phyloP scores from a whole-genome alignment of 2,888 invertebrate species.

The Chymomyza procnemis region DNA sequence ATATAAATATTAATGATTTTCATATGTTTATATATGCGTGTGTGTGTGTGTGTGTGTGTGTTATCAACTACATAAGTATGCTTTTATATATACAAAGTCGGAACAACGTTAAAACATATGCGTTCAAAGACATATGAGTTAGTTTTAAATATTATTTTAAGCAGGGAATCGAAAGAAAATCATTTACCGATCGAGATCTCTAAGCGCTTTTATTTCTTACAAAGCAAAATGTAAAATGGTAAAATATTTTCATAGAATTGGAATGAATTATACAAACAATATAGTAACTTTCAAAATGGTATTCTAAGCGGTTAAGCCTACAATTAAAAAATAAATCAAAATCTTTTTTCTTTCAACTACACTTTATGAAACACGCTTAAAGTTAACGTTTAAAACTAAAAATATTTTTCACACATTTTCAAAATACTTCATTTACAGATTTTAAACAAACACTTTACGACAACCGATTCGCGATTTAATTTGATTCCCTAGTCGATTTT shows the following conservation, averaged over 20 bases:
- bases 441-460: not conserved
- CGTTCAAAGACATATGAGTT: not conserved
- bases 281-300: not conserved
- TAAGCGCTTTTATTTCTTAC: not conserved
- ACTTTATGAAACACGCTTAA: no score
- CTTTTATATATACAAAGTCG: not conserved
- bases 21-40: constrained; percentile 23
- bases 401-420: no score
- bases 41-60: constrained; percentile 33
- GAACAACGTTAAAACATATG: not conserved
- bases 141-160: not conserved
- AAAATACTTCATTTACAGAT: no score
- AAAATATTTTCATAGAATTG: not conserved
- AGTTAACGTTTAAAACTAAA: no score
- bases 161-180: not conserved
- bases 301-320: not conserved
- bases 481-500: not conserved
- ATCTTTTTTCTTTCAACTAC: no score
- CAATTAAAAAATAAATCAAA: no score
- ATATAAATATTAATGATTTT: constrained; percentile 7
- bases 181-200: not conserved
- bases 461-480: constrained; percentile 15
- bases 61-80: constrained; percentile 45
- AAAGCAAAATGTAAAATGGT: not conserved
- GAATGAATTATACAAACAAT: not conserved